A percentile compares a stretch with the other conserved stretches of the same genome.
These are phyloP conservation scores for Bothrops jararaca DNA, from an alignment of 2,113 vertebrate genomes.

Conservation along the genomic window DNA sequence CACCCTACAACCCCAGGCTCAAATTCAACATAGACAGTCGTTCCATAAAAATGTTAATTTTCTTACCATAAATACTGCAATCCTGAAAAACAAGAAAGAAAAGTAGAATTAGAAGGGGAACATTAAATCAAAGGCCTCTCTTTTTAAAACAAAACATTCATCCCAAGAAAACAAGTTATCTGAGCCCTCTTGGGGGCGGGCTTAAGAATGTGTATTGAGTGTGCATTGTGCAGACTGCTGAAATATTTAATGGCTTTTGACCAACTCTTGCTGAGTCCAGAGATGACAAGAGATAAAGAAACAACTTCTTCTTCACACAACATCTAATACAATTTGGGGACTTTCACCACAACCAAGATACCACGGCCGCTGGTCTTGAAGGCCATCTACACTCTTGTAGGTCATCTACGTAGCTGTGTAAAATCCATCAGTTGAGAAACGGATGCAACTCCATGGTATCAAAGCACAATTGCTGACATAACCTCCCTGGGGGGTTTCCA, in stretches of 20 bases:
- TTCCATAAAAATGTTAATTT: background rate
- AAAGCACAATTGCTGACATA: background rate
- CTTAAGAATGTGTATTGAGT: background rate
- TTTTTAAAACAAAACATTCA: background rate
- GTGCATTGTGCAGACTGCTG: background rate
- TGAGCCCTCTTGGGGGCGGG: background rate
- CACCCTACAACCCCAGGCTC: background rate
- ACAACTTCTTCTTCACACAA: background rate
- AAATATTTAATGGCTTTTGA: background rate
- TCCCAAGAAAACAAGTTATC: background rate
- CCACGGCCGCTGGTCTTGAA: background rate
- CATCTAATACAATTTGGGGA: background rate
- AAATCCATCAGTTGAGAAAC: background rate
- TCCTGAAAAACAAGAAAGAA: slow-evolving; percentile 24
- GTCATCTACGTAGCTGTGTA: background rate
- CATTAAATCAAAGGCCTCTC: background rate
- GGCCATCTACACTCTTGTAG: background rate
- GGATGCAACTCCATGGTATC: background rate
- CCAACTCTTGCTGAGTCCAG: background rate
- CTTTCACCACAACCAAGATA: background rate
- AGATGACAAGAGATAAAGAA: background rate
- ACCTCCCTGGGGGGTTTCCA: background rate
- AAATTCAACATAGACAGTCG: background rate
- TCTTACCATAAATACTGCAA: slow-evolving; percentile 19
- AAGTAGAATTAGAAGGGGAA: background rate